A percentile compares a stretch with the other conserved stretches of the same genome.
Evolutionary conservation across 2,797 vertebrate species (phyloP).

Genomic region (Meriones psammophilus): DNA sequence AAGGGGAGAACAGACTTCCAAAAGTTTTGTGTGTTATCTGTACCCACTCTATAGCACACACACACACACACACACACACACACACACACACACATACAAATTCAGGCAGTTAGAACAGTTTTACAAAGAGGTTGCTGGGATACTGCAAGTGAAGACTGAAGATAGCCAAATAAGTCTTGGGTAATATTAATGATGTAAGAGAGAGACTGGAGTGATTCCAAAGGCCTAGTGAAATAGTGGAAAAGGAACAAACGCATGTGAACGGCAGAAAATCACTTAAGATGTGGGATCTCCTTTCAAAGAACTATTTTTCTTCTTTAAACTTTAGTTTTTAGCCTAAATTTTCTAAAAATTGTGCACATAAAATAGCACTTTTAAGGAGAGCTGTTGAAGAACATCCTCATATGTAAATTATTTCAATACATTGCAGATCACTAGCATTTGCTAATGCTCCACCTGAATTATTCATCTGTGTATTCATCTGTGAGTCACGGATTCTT

Average conservation of each 20-base stretch:
- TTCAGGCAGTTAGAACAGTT: neutral
- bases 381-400: neutral
- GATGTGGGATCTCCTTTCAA: neutral
- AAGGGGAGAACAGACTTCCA: neutral
- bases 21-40: neutral
- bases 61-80: neutral
- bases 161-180: neutral
- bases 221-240: neutral
- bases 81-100: neutral
- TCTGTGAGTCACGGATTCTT: neutral
- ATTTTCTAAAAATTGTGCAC: neutral
- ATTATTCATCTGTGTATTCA: conserved; percentile 2
- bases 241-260: neutral
- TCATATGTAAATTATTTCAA: neutral
- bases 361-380: neutral
- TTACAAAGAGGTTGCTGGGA: neutral
- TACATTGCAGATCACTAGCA: neutral
- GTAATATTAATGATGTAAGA: neutral
- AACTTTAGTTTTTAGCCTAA: neutral
- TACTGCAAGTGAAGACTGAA: neutral
- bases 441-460: neutral
- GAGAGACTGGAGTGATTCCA: neutral
- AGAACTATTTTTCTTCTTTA: neutral
- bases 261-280: neutral
- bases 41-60: neutral